Evolutionary conservation across 2,113 vertebrate species (phyloP).

Genomic region (Myiopsitta monachus): DNA sequence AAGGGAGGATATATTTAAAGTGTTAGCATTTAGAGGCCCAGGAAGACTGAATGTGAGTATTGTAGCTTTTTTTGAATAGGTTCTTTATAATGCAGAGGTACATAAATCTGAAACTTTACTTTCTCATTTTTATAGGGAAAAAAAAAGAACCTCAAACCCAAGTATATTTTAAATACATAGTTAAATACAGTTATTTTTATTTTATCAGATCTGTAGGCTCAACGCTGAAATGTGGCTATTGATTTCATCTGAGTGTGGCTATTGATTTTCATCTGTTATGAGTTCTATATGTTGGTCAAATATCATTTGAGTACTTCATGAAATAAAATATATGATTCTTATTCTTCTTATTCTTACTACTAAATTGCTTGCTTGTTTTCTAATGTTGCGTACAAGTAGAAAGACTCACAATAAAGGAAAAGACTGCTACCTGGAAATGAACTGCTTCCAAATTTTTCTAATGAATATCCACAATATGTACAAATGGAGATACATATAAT

Average conservation of each 20-base stretch:
- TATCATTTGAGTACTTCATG: not conserved
- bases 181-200: not conserved
- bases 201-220: not conserved
- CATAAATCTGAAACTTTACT: not conserved
- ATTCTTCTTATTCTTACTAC: conserved; percentile 48
- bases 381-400: conserved; percentile 25
- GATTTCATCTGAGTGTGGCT: not conserved
- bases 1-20: not conserved
- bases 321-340: conserved; percentile 21
- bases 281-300: conserved; percentile 4
- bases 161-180: not conserved
- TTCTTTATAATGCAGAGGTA: not conserved
- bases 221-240: not conserved
- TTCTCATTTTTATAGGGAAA: not conserved
- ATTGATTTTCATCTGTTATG: conserved; percentile 1
- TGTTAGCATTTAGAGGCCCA: not conserved
- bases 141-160: not conserved
- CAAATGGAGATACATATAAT: not conserved
- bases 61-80: not conserved
- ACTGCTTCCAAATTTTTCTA: not conserved
- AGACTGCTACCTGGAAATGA: not conserved
- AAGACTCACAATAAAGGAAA: not conserved
- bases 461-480: not conserved
- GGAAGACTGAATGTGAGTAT: not conserved
- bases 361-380: conserved; percentile 32